phyloP scores from a whole-genome alignment of 2,888 invertebrate genomes.

The Sclerodermus sp. region DNA sequence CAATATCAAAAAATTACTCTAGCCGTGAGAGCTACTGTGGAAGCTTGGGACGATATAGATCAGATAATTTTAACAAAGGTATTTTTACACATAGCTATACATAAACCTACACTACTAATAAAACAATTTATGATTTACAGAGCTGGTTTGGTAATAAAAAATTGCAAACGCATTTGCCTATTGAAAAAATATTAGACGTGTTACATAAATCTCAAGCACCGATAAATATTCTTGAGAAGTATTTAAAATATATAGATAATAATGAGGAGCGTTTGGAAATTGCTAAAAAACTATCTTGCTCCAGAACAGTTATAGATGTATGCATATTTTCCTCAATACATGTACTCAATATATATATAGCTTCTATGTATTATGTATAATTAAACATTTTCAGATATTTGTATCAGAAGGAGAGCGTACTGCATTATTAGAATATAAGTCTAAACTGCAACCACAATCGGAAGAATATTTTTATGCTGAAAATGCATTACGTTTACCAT shows the following conservation, averaged over 20 bases:
- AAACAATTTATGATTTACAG: slow-evolving; percentile 37
- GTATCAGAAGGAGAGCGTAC: slow-evolving; percentile 66
- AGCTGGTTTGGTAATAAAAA: slow-evolving; percentile 59
- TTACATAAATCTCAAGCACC: slow-evolving; percentile 56
- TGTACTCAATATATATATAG: background rate
- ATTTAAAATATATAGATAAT: slow-evolving; percentile 62
- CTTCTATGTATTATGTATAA: background rate
- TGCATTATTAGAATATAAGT: slow-evolving; percentile 66
- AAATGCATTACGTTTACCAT: slow-evolving; percentile 63
- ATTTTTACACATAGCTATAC: no score
- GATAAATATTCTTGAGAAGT: slow-evolving; percentile 59
- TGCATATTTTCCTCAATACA: slow-evolving; percentile 18
- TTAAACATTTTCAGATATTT: slow-evolving; percentile 52
- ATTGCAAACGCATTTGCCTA: slow-evolving; percentile 55
- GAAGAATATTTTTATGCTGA: slow-evolving; percentile 77
- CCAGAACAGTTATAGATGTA: slow-evolving; percentile 68
- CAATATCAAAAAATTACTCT: slow-evolving; percentile 75
- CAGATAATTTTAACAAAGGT: slow-evolving; percentile 67
- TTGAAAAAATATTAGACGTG: slow-evolving; percentile 58
- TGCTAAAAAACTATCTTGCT: slow-evolving; percentile 68
- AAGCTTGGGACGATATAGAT: slow-evolving; percentile 68
- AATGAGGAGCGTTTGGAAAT: slow-evolving; percentile 64
- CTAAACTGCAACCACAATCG: slow-evolving; percentile 65
- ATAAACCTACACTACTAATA: no score
- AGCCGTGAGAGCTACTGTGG: slow-evolving; percentile 64